These are phyloP conservation scores for Stigmatopora argus DNA, from an alignment of 2,113 vertebrate genomes.

Conservation along the genomic window DNA sequence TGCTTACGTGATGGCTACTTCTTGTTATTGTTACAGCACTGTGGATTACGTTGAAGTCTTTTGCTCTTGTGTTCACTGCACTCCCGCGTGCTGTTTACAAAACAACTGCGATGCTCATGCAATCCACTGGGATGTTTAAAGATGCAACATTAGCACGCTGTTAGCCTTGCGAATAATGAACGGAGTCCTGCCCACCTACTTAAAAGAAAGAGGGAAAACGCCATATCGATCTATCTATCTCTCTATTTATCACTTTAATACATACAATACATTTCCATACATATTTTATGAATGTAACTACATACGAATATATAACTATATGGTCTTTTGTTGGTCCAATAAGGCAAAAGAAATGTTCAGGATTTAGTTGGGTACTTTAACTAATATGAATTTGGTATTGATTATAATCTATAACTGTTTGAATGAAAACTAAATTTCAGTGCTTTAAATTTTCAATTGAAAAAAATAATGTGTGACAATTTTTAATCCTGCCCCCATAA, in stretches of 20 bases:
- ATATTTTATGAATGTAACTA: no score
- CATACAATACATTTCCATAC: no score
- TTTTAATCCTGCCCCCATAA: no score
- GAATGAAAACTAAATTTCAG: no score
- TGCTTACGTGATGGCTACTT: background rate
- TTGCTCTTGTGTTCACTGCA: slow-evolving; percentile 14
- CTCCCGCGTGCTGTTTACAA: slow-evolving; percentile 9
- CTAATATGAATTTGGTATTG: no score
- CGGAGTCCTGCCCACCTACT: slow-evolving; percentile 52
- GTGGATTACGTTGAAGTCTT: background rate
- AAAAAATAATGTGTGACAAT: no score
- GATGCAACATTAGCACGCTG: slow-evolving; percentile 22
- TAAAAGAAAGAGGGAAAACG: slow-evolving; percentile 55
- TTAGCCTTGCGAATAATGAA: slow-evolving; percentile 20
- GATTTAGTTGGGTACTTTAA: no score
- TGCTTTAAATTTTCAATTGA: no score
- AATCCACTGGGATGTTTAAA: background rate
- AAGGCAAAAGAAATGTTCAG: no score
- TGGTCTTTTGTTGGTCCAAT: no score
- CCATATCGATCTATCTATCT: slow-evolving; percentile 10
- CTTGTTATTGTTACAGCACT: slow-evolving; percentile 9
- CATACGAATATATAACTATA: no score
- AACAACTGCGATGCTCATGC: background rate
- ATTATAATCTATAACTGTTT: no score
- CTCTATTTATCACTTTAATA: background rate